phyloP scores from a whole-genome alignment of 2,888 invertebrate species.

The Pseudococcus viburni region DNA sequence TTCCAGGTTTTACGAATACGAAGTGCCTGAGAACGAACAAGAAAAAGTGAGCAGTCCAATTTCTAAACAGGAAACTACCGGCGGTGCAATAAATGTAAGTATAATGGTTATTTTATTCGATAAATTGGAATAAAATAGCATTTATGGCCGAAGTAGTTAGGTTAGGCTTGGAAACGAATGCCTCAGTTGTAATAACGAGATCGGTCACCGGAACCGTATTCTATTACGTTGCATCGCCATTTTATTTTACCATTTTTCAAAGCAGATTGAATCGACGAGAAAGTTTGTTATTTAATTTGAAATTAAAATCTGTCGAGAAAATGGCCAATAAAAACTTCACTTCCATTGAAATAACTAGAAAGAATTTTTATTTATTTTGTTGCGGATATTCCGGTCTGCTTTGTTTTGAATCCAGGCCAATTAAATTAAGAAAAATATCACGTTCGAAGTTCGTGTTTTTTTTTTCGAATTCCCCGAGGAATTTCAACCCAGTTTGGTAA shows the following conservation, averaged over 20 bases:
- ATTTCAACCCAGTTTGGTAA: too few relatives aligned
- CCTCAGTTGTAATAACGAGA: too few relatives aligned
- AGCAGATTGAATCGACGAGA: too few relatives aligned
- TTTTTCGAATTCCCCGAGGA: not conserved
- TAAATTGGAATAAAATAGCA: not conserved
- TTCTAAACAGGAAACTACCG: constrained; percentile 47
- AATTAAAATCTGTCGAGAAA: not conserved
- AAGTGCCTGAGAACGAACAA: constrained; percentile 57
- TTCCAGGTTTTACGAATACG: constrained; percentile 59
- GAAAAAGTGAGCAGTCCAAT: constrained; percentile 58
- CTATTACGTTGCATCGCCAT: too few relatives aligned
- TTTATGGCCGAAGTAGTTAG: not conserved
- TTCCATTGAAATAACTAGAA: not conserved
- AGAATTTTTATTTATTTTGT: not conserved
- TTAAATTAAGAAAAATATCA: not conserved
- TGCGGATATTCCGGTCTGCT: not conserved
- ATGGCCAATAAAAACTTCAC: too few relatives aligned
- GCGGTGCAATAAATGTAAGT: constrained; percentile 64
- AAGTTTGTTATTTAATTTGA: not conserved
- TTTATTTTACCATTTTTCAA: too few relatives aligned
- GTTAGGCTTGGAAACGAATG: too few relatives aligned
- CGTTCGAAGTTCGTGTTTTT: not conserved
- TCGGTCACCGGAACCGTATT: too few relatives aligned
- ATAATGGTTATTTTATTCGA: constrained; percentile 24
- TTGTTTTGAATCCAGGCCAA: not conserved